Evolutionary conservation across 2,113 vertebrate genomes (phyloP).

Genomic region (Lynx canadensis): DNA sequence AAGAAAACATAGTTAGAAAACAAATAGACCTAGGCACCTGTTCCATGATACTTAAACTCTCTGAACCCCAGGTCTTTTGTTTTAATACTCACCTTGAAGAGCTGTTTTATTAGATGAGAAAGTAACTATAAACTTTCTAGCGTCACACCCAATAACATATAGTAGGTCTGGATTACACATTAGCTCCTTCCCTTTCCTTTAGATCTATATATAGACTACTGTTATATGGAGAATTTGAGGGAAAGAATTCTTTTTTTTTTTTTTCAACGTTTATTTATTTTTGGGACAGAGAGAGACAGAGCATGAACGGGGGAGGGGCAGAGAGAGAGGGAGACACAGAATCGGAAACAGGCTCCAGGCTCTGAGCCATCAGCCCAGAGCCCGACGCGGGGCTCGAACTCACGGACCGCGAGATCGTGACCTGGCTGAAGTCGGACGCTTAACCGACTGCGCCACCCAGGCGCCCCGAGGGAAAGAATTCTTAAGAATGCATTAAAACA

Average conservation of each 20-base stretch:
- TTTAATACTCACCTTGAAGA: neutral
- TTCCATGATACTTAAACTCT: neutral
- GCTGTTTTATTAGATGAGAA: neutral
- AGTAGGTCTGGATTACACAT: neutral
- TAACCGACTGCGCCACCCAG: no score
- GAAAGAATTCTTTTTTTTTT: slow-evolving; percentile 55
- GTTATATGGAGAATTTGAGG: neutral
- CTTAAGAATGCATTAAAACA: slow-evolving; percentile 49
- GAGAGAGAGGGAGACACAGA: no score
- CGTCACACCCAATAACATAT: neutral
- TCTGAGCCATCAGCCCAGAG: no score
- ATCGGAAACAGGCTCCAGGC: no score
- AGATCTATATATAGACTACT: neutral
- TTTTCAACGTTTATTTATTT: no score
- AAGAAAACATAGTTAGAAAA: slow-evolving; percentile 17
- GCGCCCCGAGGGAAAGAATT: slow-evolving; percentile 43
- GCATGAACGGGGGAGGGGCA: no score
- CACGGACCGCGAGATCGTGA: no score
- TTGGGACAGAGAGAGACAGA: no score
- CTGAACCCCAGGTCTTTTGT: neutral
- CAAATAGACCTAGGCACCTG: neutral
- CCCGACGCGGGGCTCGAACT: no score
- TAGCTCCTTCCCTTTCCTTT: neutral
- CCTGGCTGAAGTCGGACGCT: no score
- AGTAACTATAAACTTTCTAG: neutral